phyloP scores from a whole-genome alignment of 1,140 invertebrate genomes.

The Brachystomella parvula region DNA sequence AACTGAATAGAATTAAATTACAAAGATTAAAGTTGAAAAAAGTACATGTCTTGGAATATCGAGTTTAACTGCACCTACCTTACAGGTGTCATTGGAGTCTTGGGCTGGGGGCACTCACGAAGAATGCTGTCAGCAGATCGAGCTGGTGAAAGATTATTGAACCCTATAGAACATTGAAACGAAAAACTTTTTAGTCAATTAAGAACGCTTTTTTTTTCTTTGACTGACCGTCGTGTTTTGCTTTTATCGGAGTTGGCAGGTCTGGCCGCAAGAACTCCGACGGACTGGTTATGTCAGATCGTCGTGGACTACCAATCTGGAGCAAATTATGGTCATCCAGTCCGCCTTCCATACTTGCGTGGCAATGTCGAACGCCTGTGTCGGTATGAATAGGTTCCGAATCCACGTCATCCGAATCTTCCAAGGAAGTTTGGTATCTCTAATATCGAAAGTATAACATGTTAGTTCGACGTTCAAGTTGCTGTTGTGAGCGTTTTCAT shows the following conservation, averaged over 20 bases:
- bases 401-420: constrained; percentile 28
- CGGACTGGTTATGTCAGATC: constrained; percentile 30
- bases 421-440: too few relatives aligned
- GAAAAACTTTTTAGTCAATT: neutral
- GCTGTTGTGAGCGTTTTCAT: too few relatives aligned
- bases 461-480: too few relatives aligned
- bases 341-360: constrained; percentile 44
- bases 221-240: constrained; percentile 20
- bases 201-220: constrained; percentile 8
- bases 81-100: too few relatives aligned
- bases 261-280: constrained; percentile 34
- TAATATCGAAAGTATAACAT: too few relatives aligned
- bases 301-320: constrained; percentile 39
- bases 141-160: constrained; percentile 28
- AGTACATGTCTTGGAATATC: too few relatives aligned
- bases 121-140: constrained; percentile 34
- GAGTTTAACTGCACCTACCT: too few relatives aligned
- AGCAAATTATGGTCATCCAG: constrained; percentile 42
- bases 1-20: too few relatives aligned
- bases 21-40: too few relatives aligned
- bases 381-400: constrained; percentile 4
- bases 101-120: constrained; percentile 15
- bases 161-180: constrained; percentile 1
- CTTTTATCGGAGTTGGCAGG: constrained; percentile 37
- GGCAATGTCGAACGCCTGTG: constrained; percentile 38